phyloP scores from a whole-genome alignment of 2,888 invertebrate species.

The Morpho achilles region DNA sequence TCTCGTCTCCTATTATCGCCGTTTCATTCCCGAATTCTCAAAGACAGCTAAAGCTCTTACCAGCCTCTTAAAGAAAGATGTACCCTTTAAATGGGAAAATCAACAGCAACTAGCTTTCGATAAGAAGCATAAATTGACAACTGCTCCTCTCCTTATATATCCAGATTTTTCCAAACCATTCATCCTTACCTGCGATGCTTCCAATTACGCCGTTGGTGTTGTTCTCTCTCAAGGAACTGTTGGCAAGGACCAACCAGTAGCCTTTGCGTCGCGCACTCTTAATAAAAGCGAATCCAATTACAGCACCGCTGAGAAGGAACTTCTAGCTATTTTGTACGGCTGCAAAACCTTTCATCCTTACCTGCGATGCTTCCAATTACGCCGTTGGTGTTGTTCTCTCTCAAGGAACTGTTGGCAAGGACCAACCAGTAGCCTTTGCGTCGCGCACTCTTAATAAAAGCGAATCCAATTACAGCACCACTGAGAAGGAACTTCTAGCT shows the following conservation, averaged over 20 bases:
- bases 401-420: constrained; percentile 29
- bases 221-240: constrained; percentile 34
- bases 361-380: constrained; percentile 36
- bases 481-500: constrained; percentile 25
- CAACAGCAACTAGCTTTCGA: constrained; percentile 29
- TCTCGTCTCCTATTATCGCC: constrained; percentile 42
- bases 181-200: constrained; percentile 35
- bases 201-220: constrained; percentile 33
- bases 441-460: constrained; percentile 24
- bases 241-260: constrained; percentile 18
- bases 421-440: constrained; percentile 15
- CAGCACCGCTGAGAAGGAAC: constrained; percentile 26
- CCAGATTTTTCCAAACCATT: constrained; percentile 39
- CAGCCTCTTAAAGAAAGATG: constrained; percentile 28
- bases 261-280: constrained; percentile 19
- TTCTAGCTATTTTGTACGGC: constrained; percentile 19
- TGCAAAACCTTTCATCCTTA: constrained; percentile 28
- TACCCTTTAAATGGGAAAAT: constrained; percentile 27
- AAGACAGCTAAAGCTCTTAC: constrained; percentile 34
- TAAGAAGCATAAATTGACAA: constrained; percentile 22
- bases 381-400: constrained; percentile 35
- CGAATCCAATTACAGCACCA: constrained; percentile 29
- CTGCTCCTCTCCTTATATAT: constrained; percentile 38
- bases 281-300: constrained; percentile 31
- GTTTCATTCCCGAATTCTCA: constrained; percentile 43